Evolutionary conservation across 2,113 vertebrate species (phyloP).

Genomic region (Gallinago paraguaiae): DNA sequence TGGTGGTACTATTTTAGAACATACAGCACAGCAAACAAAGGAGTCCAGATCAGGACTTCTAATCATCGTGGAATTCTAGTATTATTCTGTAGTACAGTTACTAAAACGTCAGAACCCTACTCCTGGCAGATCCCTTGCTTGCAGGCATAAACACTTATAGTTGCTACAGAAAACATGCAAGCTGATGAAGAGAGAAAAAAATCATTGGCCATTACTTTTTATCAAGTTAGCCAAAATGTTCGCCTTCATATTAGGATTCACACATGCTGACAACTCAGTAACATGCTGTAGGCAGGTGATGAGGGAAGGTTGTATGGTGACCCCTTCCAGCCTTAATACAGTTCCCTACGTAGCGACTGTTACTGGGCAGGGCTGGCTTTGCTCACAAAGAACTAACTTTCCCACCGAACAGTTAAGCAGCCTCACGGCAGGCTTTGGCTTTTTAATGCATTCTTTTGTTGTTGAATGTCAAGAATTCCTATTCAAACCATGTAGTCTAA

Average conservation of each 20-base stretch:
- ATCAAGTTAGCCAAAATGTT: background rate
- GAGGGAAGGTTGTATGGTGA: background rate
- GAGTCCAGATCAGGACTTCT: conserved; percentile 39
- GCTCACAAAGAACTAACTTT: conserved; percentile 62
- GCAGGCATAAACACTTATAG: background rate
- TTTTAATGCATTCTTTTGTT: background rate
- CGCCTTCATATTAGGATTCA: background rate
- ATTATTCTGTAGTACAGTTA: background rate
- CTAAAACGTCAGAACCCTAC: background rate
- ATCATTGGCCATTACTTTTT: background rate
- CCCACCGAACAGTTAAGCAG: background rate
- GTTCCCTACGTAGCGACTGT: conserved; percentile 41
- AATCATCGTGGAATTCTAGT: conserved; percentile 46
- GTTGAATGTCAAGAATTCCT: background rate
- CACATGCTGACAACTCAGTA: background rate
- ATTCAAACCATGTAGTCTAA: background rate
- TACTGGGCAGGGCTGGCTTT: conserved; percentile 59
- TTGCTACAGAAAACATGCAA: background rate
- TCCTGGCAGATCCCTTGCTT: background rate
- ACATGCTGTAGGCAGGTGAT: background rate
- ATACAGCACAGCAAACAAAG: conserved; percentile 72
- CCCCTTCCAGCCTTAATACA: background rate
- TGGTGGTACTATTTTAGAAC: conserved; percentile 64
- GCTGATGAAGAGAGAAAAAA: background rate
- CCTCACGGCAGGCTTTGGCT: background rate